Evolutionary conservation across 2,113 vertebrate species (phyloP), one percentile per base, ranked within the genome.

Genomic region (Semnornis frantzii): DNA sequence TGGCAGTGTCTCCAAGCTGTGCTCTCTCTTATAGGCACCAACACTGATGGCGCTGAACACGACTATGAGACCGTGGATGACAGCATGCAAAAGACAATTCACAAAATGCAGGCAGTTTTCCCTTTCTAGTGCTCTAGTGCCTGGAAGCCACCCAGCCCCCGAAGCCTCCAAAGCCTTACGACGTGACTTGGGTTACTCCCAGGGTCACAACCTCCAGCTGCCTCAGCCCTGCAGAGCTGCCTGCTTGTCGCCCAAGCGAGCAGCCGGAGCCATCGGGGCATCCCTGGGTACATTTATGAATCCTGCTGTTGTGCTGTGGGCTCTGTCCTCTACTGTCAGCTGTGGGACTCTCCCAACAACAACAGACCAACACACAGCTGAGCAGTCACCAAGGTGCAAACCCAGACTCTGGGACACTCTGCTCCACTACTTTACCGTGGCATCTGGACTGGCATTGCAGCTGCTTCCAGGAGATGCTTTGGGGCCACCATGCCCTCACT

Each of bases 31-130:
- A 34, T 72, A 89, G 92, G 31, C 17, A 13, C 2, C 1, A 8
- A 34, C 37, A 77, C 25, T 1, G 2, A 68, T 31, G 20, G 9
- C 0, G 10, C 46, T 12, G 88, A 96, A 3, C 97, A 98, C 0
- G 97, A 98, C 81, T 98, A 99, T 0, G 98, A 98, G 95, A 79
- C 74, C 15, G 8, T 98, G 25, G 64, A 96, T 1, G 97, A 87
- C 8, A 2, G 12, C 5, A 21, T 97, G 12, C 37, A 5, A n/a
- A 93, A 93, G 58, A 74, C 95, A 31, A 24, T 97, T 58, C 88
- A 73, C 37, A 85, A 16, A 11, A 76, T 87, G 11, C 84, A 97
- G 44, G 64, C 71, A 17, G 2, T 89, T 19, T 30, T 85, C 68
- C 96, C 82, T 85, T 97, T 93, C 85, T 95, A 94, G 92, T n/a